These are phyloP conservation scores for Andrena chrysosceles DNA, from an alignment of 2,888 invertebrate genomes.

Conservation along the genomic window DNA sequence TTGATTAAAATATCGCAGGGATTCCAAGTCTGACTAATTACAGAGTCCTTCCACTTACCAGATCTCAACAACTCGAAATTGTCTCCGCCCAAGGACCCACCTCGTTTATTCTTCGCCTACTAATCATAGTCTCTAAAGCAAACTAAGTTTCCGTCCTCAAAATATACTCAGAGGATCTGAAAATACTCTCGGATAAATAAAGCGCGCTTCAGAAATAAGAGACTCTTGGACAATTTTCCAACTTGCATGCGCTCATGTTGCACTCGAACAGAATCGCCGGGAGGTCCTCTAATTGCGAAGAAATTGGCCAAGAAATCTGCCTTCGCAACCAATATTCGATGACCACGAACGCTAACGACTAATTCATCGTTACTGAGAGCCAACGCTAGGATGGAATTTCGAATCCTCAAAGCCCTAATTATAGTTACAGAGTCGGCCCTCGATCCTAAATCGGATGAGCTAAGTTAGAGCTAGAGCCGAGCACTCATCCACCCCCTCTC, in stretches of 20 bases:
- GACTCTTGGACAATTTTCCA: neutral
- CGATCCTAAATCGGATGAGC: too few species aligned
- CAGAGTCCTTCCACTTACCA: constrained; percentile 8
- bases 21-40: neutral
- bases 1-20: too few species aligned
- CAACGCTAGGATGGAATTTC: neutral
- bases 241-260: too few species aligned
- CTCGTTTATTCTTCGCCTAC: neutral
- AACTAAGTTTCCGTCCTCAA: neutral
- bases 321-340: too few species aligned
- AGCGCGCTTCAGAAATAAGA: neutral
- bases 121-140: neutral
- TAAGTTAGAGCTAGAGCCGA: too few species aligned
- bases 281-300: too few species aligned
- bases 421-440: too few species aligned
- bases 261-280: too few species aligned
- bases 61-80: neutral
- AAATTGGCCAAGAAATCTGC: too few species aligned
- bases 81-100: neutral
- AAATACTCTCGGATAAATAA: neutral
- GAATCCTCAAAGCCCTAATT: neutral
- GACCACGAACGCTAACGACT: too few species aligned
- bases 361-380: neutral
- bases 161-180: neutral
- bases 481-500: neutral